A percentile compares a stretch with the other conserved stretches of the same genome.
These are phyloP conservation scores for Ptychadena robeensis DNA, from an alignment of 2,797 vertebrate genomes.

Conservation along the genomic window DNA sequence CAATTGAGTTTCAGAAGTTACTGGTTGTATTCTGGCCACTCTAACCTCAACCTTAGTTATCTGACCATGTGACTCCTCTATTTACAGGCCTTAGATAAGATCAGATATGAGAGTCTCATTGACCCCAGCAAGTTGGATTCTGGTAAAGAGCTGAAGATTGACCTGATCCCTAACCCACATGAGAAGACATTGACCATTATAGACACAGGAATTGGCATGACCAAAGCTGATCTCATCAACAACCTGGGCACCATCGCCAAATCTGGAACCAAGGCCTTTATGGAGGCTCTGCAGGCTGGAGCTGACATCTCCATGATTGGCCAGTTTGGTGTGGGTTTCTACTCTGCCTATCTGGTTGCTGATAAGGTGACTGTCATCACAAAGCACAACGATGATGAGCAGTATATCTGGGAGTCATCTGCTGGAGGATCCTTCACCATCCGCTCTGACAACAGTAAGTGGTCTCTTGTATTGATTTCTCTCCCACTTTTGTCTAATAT, in stretches of 20 bases:
- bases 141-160: constrained; percentile 74
- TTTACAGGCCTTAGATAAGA: constrained; percentile 72
- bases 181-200: constrained; percentile 67
- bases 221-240: constrained; percentile 76
- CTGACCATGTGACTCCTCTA: too few species aligned
- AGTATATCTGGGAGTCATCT: constrained; percentile 80
- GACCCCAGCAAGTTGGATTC: constrained; percentile 74
- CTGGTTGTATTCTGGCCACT: too few species aligned
- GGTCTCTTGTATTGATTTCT: neutral
- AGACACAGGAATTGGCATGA: constrained; percentile 79
- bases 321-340: constrained; percentile 81
- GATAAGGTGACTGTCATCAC: constrained; percentile 79
- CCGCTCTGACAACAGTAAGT: constrained; percentile 72
- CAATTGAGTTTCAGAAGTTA: too few species aligned
- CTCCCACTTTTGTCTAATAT: too few species aligned
- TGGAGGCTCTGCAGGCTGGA: constrained; percentile 79
- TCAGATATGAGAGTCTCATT: constrained; percentile 74
- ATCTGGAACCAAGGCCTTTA: constrained; percentile 79
- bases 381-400: constrained; percentile 80
- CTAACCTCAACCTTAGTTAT: too few species aligned
- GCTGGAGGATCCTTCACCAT: constrained; percentile 78
- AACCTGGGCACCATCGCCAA: constrained; percentile 75
- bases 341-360: constrained; percentile 79
- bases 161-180: constrained; percentile 67
- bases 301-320: constrained; percentile 81